phyloP scores from a whole-genome alignment of 2,113 vertebrate species.

The Semicossyphus pulcher region DNA sequence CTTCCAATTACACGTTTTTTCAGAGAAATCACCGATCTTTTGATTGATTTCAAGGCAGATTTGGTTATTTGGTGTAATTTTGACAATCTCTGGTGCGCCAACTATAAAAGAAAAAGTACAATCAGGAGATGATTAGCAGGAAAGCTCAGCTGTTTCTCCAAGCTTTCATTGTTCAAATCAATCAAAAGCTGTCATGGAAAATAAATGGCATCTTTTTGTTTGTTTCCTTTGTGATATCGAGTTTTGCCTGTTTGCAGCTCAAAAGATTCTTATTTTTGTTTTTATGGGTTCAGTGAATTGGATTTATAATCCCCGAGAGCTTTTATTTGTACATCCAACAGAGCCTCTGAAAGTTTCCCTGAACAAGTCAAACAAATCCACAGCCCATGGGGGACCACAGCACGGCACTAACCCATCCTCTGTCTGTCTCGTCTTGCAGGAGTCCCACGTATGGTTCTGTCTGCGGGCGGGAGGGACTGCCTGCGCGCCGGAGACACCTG shows the following conservation, averaged over 20 bases:
- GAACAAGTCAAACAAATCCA: not conserved
- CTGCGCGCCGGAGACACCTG: slow-evolving; percentile 90
- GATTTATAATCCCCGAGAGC: too few species aligned
- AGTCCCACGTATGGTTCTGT: slow-evolving; percentile 65
- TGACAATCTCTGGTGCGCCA: not conserved
- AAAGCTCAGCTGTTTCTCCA: not conserved
- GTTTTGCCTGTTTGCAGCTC: too few species aligned
- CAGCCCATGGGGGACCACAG: not conserved
- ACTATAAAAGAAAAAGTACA: too few species aligned
- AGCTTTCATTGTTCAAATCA: not conserved
- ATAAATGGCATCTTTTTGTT: not conserved
- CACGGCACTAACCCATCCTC: not conserved
- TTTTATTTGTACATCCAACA: not conserved
- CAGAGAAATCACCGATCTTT: too few species aligned
- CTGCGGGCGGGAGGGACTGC: slow-evolving; percentile 85
- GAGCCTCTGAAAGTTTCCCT: not conserved
- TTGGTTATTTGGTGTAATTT: not conserved
- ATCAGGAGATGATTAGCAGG: not conserved
- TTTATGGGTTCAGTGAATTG: not conserved
- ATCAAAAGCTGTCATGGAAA: not conserved
- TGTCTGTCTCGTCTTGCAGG: slow-evolving; percentile 67
- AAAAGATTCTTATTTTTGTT: not conserved
- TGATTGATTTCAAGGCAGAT: not conserved
- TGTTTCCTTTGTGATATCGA: not conserved
- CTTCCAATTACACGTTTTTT: too few species aligned